Evolutionary conservation across 2,888 invertebrate genomes (phyloP).

Genomic region (Perithous albicinctus): DNA sequence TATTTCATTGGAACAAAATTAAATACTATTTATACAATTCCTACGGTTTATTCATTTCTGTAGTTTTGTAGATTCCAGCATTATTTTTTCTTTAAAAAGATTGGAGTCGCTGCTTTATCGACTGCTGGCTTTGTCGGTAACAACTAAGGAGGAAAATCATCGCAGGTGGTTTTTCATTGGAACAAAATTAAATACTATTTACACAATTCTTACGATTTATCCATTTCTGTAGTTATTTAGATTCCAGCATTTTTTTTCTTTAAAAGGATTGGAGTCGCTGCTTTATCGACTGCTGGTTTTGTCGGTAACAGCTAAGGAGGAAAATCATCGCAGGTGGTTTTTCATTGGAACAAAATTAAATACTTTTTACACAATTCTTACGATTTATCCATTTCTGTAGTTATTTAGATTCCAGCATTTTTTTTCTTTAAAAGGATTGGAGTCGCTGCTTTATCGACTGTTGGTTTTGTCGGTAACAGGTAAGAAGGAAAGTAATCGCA

Average conservation of each 20-base stretch:
- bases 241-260: background rate
- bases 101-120: background rate
- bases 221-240: background rate
- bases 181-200: slow-evolving; percentile 80
- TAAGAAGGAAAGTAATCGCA: background rate
- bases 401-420: background rate
- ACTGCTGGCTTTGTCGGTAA: background rate
- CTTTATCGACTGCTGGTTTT: background rate
- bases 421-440: background rate
- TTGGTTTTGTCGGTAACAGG: background rate
- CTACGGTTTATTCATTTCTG: slow-evolving; percentile 11
- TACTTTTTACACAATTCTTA: slow-evolving; percentile 78
- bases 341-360: slow-evolving; percentile 79
- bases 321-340: slow-evolving; percentile 44
- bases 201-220: slow-evolving; percentile 70
- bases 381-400: background rate
- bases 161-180: slow-evolving; percentile 75
- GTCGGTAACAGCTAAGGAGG: background rate
- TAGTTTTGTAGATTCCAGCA: background rate
- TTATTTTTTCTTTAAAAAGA: background rate
- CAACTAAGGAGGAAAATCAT: background rate
- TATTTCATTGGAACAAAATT: slow-evolving; percentile 81
- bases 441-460: background rate
- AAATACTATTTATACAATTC: slow-evolving; percentile 79
- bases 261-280: background rate